These are phyloP conservation scores for Tipula unca DNA, from an alignment of 2,888 invertebrate species.

Conservation along the genomic window DNA sequence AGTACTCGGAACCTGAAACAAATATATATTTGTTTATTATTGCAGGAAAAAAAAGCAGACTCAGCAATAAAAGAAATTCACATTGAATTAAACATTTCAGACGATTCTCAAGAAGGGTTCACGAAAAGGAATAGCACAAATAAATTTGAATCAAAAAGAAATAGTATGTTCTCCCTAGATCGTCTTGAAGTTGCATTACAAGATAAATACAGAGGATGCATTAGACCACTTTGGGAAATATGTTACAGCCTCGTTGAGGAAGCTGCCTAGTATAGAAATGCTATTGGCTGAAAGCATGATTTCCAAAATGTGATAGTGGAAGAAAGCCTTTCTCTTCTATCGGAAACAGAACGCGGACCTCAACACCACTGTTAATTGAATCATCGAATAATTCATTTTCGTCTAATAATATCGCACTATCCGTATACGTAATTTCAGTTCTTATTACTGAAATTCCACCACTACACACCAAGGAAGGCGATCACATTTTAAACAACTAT, in stretches of 20 bases:
- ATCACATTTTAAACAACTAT: background rate
- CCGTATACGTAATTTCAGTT: background rate
- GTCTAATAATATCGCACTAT: background rate
- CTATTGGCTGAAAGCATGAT: no score
- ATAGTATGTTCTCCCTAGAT: background rate
- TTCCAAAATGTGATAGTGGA: no score
- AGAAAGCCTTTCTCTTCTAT: no score
- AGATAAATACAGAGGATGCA: background rate
- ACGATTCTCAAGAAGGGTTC: no score
- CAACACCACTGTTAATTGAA: background rate
- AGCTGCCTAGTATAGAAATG: no score
- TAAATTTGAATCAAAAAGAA: no score
- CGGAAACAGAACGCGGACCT: background rate
- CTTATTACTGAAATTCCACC: background rate
- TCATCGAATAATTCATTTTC: background rate
- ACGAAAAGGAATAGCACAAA: no score
- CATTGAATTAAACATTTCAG: no score
- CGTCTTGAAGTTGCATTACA: background rate
- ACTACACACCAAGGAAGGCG: background rate
- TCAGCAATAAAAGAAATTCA: no score
- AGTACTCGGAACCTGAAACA: no score
- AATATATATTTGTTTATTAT: no score
- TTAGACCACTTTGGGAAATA: background rate
- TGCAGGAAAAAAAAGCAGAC: no score
- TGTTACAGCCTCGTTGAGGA: background rate